These are phyloP conservation scores for Dendrolimus pini DNA, from an alignment of 2,888 invertebrate genomes.

Conservation along the genomic window DNA sequence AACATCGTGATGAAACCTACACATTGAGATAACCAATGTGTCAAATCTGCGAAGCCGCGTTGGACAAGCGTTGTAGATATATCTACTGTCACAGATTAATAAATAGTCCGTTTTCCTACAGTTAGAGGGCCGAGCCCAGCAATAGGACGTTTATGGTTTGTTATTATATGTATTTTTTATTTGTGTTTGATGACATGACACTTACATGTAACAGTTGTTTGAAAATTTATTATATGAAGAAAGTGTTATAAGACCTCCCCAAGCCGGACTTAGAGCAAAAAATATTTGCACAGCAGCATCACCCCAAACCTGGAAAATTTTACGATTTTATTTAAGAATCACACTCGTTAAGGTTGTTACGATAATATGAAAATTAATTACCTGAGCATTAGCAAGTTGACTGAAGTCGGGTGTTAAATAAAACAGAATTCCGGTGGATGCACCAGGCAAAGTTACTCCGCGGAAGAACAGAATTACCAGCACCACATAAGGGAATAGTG, in stretches of 20 bases:
- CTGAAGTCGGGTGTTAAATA: conserved; percentile 88
- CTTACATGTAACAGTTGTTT: conserved; percentile 87
- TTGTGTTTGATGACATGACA: conserved; percentile 9
- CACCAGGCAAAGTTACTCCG: conserved; percentile 87
- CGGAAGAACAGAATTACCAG: conserved; percentile 85
- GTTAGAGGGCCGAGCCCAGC: too few species aligned
- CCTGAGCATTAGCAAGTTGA: conserved; percentile 83
- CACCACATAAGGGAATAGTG: conserved; percentile 85
- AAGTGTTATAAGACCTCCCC: conserved; percentile 91
- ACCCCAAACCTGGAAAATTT: conserved; percentile 80
- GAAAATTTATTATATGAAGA: conserved; percentile 91
- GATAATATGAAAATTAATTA: conserved; percentile 21
- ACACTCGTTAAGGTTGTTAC: not conserved
- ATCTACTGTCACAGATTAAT: too few species aligned
- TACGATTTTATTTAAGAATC: conserved; percentile 1
- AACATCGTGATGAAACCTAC: too few species aligned
- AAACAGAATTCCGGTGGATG: conserved; percentile 84
- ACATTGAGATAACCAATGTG: too few species aligned
- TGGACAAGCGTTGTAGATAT: too few species aligned
- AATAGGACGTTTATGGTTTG: too few species aligned
- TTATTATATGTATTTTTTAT: not conserved
- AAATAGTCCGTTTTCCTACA: too few species aligned
- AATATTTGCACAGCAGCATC: conserved; percentile 92
- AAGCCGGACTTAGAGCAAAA: conserved; percentile 90
- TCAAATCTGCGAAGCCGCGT: too few species aligned